Conservation (phyloP, 2,797 vertebrate species). For the Adelosebastes latens region DNA sequence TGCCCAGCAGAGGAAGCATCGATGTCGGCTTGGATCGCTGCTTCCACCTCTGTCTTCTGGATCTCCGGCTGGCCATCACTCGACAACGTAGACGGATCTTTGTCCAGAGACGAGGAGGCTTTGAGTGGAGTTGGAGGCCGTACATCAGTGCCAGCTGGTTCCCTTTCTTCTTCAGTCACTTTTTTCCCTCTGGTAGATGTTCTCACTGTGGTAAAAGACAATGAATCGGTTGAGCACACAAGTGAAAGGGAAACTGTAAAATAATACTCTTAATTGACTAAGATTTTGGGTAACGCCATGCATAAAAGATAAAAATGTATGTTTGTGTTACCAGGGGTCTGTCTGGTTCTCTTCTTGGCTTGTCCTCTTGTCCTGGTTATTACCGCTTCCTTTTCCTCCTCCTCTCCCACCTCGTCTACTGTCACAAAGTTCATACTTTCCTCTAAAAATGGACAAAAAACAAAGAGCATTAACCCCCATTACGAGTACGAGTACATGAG, state of each 20-base stretch:
- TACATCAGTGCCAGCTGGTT: neutral
- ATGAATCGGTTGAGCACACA: neutral
- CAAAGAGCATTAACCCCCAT: neutral
- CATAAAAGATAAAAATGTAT: neutral
- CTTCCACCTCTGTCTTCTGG: constrained; percentile 6
- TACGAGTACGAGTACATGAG: no score
- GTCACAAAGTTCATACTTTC: constrained; percentile 85
- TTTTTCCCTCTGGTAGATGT: constrained; percentile 49
- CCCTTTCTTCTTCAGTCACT: neutral
- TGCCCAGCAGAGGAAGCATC: neutral
- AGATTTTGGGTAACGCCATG: no score
- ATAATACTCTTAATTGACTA: no score
- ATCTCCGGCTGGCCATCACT: neutral
- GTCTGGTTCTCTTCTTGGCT: constrained; percentile 52
- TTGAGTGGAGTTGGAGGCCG: neutral
- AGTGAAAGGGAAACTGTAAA: neutral
- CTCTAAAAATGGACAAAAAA: constrained; percentile 14
- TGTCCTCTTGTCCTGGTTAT: constrained; percentile 31
- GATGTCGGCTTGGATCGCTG: neutral
- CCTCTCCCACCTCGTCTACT: constrained; percentile 88
- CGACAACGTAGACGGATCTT: neutral
- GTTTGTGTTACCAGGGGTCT: constrained; percentile 59
- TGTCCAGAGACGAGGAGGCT: neutral
- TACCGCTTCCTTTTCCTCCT: constrained; percentile 65
- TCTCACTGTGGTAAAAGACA: constrained; percentile 45